Evolutionary conservation across 2,113 vertebrate genomes (phyloP).

Genomic region (Mobula birostris): DNA sequence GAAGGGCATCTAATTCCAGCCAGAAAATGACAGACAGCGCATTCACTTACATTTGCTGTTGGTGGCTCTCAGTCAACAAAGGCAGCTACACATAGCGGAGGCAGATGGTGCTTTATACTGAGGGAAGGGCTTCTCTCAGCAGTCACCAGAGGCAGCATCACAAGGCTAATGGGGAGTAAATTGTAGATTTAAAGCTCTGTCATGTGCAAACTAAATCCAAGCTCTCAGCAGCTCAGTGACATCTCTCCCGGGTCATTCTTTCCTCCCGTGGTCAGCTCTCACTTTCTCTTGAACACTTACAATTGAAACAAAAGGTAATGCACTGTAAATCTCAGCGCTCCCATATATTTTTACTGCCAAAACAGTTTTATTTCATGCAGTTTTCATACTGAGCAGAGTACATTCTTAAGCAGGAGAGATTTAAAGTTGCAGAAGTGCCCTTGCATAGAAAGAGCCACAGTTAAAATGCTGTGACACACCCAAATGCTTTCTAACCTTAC

Average conservation of each 20-base stretch:
- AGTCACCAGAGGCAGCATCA: not conserved
- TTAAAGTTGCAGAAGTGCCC: no score
- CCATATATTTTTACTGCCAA: not conserved
- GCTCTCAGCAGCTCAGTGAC: not conserved
- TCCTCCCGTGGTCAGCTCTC: not conserved
- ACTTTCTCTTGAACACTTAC: not conserved
- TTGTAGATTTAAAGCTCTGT: not conserved
- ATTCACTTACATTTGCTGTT: not conserved
- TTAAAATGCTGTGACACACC: not conserved
- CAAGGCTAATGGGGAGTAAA: not conserved
- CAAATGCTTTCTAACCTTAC: no score
- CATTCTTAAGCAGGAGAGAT: no score
- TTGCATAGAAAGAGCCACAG: not conserved
- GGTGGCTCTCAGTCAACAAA: not conserved
- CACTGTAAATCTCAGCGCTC: not conserved
- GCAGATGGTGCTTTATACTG: not conserved
- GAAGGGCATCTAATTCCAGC: not conserved
- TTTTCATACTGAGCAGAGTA: not conserved
- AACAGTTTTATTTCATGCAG: not conserved
- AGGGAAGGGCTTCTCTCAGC: not conserved
- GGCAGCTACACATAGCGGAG: not conserved
- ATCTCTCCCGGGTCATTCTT: not conserved
- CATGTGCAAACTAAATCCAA: not conserved
- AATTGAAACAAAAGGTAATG: not conserved
- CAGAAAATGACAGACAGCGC: not conserved